Evolutionary conservation across 2,797 vertebrate species (phyloP), one percentile per base, ranked within the genome.

Genomic region (Halcyon badia): DNA sequence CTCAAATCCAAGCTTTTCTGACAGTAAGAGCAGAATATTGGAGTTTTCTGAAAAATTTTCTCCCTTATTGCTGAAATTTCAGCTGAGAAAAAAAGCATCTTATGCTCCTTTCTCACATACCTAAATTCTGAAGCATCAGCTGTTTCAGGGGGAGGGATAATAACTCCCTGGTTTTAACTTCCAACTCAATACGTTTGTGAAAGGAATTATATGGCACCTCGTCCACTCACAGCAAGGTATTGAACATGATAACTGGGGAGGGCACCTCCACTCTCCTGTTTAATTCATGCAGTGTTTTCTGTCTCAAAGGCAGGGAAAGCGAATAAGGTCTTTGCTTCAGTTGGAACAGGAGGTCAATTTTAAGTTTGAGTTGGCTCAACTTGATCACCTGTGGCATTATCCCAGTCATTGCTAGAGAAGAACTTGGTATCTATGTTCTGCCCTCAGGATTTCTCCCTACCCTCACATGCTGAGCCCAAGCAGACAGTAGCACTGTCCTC

Each of bases 71-170:
- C 72, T 89, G 58, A 95, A 88, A 95, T 86, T 91, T 91, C 79
- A 81, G 18, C 39, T 58, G 58, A 90, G 57, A 41, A 70, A 68
- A 48, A 35, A 66, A 66, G 10, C 28, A 28, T 83, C 87, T 78
- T 44, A 41, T 65, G 17, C 72, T 94, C 39, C 57, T 88, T 90
- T 91, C 70, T 93, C 25, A 13, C 69, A 85, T 51, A 89, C 80
- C 85, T 94, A 88, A 91, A 93, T 95, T 95, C 69, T 75, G 83
- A 95, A 79, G 58, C 90, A 94, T 92, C 91, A 85, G 94, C 87
- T 95, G 24, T 92, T 94, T 92, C 41, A 56, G 33, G 66, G 70
- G 90, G 81, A 84, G 60, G 83, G 89, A 90, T 95, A 93, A 89
- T 89, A 94, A 75, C 69, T 90, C 81, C 71, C 66, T 89, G 86